Evolutionary conservation across 2,797 vertebrate species (phyloP).

Genomic region (Nyctalus aviator): DNA sequence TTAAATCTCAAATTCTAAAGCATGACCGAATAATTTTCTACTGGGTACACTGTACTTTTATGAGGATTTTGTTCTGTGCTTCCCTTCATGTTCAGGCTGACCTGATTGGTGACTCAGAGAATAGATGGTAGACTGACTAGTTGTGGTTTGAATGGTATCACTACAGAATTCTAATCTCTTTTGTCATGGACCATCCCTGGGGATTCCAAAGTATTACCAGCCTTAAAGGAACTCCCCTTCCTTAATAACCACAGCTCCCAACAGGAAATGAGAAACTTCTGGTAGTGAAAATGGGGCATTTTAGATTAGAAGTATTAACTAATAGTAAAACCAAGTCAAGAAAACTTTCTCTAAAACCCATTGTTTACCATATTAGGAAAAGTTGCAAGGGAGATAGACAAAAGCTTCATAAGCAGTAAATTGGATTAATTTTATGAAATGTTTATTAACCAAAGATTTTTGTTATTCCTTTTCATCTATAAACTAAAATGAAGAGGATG

Average conservation of each 20-base stretch:
- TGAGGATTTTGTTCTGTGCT: conserved; percentile 67
- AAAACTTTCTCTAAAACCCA: conserved; percentile 47
- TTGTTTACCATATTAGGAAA: conserved; percentile 60
- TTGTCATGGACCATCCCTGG: conserved; percentile 83
- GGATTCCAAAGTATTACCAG: conserved; percentile 82
- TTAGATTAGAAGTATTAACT: conserved; percentile 65
- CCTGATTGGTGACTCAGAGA: conserved; percentile 73
- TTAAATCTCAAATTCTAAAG: conserved; percentile 59
- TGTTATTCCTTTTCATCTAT: conserved; percentile 12
- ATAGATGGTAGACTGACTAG: conserved; percentile 79
- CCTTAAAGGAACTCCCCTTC: conserved; percentile 77
- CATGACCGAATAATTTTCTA: conserved; percentile 34
- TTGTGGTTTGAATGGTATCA: conserved; percentile 81
- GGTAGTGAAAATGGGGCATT: conserved; percentile 65
- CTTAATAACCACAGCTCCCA: conserved; percentile 63
- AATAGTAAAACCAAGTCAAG: conserved; percentile 68
- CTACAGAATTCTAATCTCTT: conserved; percentile 80
- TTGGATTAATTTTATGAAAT: conserved; percentile 24
- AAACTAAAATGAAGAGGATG: not conserved
- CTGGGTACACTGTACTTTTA: conserved; percentile 67
- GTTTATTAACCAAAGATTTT: not conserved
- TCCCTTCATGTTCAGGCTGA: conserved; percentile 30
- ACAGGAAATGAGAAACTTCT: conserved; percentile 67
- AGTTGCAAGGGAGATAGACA: not conserved
- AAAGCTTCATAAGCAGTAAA: not conserved